These are phyloP conservation scores for Pararge aegeria DNA, from an alignment of 1,140 invertebrate species.

Conservation along the genomic window DNA sequence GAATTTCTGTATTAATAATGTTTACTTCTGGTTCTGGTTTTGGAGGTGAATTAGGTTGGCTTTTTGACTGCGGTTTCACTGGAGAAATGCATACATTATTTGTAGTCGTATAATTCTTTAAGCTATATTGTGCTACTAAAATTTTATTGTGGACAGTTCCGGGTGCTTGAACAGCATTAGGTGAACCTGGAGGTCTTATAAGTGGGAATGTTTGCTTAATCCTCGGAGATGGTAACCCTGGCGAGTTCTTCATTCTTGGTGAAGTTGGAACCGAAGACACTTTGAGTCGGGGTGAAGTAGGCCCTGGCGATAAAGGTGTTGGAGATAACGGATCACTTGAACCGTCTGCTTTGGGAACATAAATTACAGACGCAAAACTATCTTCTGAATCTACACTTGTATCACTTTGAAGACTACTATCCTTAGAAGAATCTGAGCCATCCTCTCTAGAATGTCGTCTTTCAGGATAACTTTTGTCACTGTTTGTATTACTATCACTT, in stretches of 20 bases:
- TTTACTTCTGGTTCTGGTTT: slow-evolving; percentile 66
- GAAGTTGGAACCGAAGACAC: slow-evolving; percentile 87
- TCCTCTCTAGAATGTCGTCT: slow-evolving; percentile 83
- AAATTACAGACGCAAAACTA: slow-evolving; percentile 94
- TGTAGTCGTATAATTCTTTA: slow-evolving; percentile 68
- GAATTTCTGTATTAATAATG: slow-evolving; percentile 45
- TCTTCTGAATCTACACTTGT: slow-evolving; percentile 96
- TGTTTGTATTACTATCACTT: slow-evolving; percentile 58
- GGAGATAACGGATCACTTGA: slow-evolving; percentile 81
- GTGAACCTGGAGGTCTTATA: slow-evolving; percentile 81
- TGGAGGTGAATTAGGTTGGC: slow-evolving; percentile 76
- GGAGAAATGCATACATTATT: slow-evolving; percentile 37
- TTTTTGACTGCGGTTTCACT: slow-evolving; percentile 68
- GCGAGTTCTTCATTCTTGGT: slow-evolving; percentile 82
- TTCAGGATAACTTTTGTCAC: slow-evolving; percentile 61
- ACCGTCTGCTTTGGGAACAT: slow-evolving; percentile 84
- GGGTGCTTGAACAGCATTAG: slow-evolving; percentile 75
- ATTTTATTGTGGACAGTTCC: slow-evolving; percentile 68
- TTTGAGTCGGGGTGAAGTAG: slow-evolving; percentile 81
- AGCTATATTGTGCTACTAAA: slow-evolving; percentile 68
- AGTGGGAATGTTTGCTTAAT: slow-evolving; percentile 82
- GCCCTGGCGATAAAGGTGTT: slow-evolving; percentile 80
- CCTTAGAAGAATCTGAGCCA: slow-evolving; percentile 94
- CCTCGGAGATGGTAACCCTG: slow-evolving; percentile 81
- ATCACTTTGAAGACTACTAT: slow-evolving; percentile 94